A percentile compares a stretch with the other conserved stretches of the same genome.
Evolutionary conservation across 2,113 vertebrate species (phyloP).

Genomic region (Cyanoliseus patagonus): DNA sequence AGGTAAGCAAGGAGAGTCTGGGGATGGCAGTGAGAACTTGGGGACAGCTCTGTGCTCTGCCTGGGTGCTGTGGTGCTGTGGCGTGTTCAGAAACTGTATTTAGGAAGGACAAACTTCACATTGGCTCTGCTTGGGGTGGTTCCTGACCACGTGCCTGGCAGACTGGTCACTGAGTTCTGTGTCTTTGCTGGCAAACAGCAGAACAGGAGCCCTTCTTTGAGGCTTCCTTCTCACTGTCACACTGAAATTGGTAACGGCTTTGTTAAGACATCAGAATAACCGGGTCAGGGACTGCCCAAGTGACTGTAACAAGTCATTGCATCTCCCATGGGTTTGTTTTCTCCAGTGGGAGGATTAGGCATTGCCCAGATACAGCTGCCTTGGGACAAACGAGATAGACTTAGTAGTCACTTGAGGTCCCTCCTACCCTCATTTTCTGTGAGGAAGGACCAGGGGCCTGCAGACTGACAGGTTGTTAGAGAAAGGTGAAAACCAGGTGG

Average conservation of each 20-base stretch:
- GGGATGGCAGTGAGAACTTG: background rate
- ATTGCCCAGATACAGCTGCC: background rate
- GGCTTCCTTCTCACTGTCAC: background rate
- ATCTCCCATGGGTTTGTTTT: background rate
- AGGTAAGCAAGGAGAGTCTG: constrained; percentile 68
- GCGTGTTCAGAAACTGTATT: background rate
- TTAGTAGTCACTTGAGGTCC: background rate
- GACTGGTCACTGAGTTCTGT: background rate
- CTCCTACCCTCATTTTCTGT: background rate
- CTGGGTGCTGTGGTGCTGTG: background rate
- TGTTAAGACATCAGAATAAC: background rate
- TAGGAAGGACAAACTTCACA: fast-evolving
- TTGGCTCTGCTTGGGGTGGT: background rate
- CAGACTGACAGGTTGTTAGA: background rate
- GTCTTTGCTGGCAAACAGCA: background rate
- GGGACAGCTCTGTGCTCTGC: background rate
- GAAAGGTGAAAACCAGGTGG: background rate
- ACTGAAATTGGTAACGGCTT: background rate
- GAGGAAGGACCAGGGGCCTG: background rate
- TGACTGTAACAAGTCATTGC: background rate
- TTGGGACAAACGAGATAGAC: background rate
- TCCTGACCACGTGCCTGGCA: background rate
- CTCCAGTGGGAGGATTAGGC: background rate
- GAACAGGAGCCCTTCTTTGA: background rate
- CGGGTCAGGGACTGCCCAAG: background rate